Evolutionary conservation across 2,888 invertebrate species (phyloP), one percentile per base, ranked within the genome.

Genomic region (Stenichneumon culpator): DNA sequence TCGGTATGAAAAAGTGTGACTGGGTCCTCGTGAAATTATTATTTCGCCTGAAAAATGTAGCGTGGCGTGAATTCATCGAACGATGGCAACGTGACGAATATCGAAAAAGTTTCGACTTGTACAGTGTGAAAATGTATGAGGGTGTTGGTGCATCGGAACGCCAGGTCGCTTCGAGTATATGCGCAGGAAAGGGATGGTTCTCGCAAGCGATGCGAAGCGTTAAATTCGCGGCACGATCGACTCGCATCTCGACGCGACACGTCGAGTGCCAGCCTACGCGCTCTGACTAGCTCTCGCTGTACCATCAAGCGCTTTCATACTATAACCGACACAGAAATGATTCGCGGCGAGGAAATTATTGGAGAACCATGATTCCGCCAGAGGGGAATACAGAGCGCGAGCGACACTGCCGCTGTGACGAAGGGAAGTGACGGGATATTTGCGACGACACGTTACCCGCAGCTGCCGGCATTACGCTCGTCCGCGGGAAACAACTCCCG

Each of bases 81-180:
- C 36, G 69, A 80, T 32, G 47, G 73, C 68, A 82, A 78, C 79
- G 75, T 69, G 85, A 72, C 73, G 84, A 85, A 86, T 82, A 84
- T 81, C 82, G 70, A 84, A 84, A 68, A 28, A 72, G 74, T 80
- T 54, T 70, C 50, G 50, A 81, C 32, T 68, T 80, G 65, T 89
- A 89, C 89, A 90, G 88, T 89, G 87, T 86, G 78, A 83, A 86
- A 87, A 67, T 28, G 22, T 54, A 65, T 57, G 44, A 44, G 67
- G 54, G 63, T 50, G 11, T 47, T 47, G 19, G 70, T 63, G 36
- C 47, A 32, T 28, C 25, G 39, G 22, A 14, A 54, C 22, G 9
- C 19, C 54, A 7, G 22, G 54, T 54, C 19, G 54, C 14, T 57
- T 57, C 57, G 57, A 57, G 57, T 70, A 39, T 63, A 63, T 16